Conservation (phyloP, 2,113 vertebrate genomes). For the Heterochromis multidens region DNA sequence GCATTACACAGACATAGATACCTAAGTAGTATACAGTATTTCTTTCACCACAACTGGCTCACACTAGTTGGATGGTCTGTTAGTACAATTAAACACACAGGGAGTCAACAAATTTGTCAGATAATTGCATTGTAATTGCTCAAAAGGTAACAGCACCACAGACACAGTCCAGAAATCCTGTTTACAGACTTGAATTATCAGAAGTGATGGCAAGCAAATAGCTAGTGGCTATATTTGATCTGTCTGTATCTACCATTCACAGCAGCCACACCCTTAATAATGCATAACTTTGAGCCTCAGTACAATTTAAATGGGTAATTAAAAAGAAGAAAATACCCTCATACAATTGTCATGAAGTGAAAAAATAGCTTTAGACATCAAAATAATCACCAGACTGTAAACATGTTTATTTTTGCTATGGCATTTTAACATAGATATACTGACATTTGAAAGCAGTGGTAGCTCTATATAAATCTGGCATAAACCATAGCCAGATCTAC, state of each 20-base stretch:
- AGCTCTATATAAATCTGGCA: neutral
- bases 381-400: neutral
- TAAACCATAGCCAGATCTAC: neutral
- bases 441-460: neutral
- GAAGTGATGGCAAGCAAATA: neutral
- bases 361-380: neutral
- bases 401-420: rapidly evolving
- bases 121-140: neutral
- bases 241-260: neutral
- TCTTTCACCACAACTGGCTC: neutral
- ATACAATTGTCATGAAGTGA: neutral
- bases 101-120: neutral
- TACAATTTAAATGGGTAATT: neutral
- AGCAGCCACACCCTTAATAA: neutral
- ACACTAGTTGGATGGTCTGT: neutral
- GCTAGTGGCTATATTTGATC: neutral
- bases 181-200: neutral
- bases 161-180: neutral
- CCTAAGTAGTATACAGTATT: neutral
- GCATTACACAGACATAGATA: no score
- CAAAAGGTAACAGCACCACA: neutral
- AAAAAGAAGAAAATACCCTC: neutral
- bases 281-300: neutral
- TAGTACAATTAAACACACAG: neutral
- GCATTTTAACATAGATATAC: neutral